Conservation (phyloP, 2,888 invertebrate species). For the Tetranychus piercei region DNA sequence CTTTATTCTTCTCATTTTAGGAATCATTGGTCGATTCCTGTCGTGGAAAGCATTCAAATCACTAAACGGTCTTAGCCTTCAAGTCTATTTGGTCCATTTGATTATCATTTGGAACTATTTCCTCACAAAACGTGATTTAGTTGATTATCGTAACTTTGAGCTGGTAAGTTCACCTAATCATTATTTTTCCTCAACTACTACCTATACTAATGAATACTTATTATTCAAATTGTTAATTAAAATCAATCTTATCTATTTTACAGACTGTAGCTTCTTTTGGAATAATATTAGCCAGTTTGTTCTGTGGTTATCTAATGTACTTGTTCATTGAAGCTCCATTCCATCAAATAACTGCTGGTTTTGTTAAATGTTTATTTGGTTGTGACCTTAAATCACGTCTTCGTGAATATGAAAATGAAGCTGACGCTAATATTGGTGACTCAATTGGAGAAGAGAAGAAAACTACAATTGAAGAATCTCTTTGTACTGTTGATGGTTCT, state of each 20-base stretch:
- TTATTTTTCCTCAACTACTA: not conserved
- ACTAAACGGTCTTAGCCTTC: constrained; percentile 19
- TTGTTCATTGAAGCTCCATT: constrained; percentile 4
- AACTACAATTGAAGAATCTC: not conserved
- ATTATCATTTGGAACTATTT: constrained; percentile 20
- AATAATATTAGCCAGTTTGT: not conserved
- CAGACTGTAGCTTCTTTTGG: constrained; percentile 1
- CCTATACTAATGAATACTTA: no score
- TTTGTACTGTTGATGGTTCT: no score
- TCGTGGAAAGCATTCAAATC: constrained; percentile 12
- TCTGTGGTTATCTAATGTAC: not conserved
- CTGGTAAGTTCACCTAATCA: constrained; percentile 8
- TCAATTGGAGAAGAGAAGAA: not conserved
- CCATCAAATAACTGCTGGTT: constrained; percentile 1
- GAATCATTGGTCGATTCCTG: not conserved
- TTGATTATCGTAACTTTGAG: constrained; percentile 16
- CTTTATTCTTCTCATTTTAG: not conserved
- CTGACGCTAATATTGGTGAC: not conserved
- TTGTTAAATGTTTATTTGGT: constrained; percentile 9
- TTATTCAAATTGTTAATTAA: no score
- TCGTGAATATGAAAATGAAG: constrained; percentile 1
- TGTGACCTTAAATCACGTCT: constrained; percentile 11
- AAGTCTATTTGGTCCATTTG: constrained; percentile 21
- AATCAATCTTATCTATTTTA: no score
- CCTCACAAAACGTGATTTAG: constrained; percentile 15